phyloP scores from a whole-genome alignment of 2,888 invertebrate species.

The Herminia tarsipennalis region DNA sequence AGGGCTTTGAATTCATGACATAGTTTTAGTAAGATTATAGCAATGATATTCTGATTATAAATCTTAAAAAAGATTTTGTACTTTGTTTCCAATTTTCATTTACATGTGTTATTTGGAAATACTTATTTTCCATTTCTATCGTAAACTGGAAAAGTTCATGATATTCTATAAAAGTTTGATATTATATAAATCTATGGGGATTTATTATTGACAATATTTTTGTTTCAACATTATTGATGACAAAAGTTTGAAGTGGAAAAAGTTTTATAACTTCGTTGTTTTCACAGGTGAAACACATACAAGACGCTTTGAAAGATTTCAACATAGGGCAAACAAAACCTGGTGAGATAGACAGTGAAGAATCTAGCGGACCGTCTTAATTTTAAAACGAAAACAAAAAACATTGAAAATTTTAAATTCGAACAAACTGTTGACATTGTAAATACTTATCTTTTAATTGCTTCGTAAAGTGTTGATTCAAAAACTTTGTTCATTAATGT shows the following conservation, averaged over 20 bases:
- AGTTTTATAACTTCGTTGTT: conserved; percentile 29
- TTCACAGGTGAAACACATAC: conserved; percentile 87
- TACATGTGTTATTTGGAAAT: no score
- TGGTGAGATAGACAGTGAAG: conserved; percentile 56
- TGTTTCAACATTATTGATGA: conserved; percentile 1
- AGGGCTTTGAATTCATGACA: no score
- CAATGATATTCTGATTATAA: no score
- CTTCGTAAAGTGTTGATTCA: conserved; percentile 54
- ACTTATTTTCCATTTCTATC: no score
- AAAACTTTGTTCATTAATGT: conserved; percentile 59
- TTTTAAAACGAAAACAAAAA: conserved; percentile 34
- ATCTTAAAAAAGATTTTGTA: no score
- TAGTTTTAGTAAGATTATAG: no score
- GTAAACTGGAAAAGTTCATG: no score
- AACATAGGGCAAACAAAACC: conserved; percentile 82
- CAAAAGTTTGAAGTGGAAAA: conserved; percentile 4
- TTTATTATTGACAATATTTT: conserved; percentile 3
- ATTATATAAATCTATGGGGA: conserved; percentile 8
- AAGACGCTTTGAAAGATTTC: conserved; percentile 87
- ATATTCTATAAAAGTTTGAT: conserved; percentile 39
- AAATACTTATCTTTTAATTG: conserved; percentile 50
- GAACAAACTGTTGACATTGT: conserved; percentile 29
- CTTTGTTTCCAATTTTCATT: no score
- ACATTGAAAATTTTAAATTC: conserved; percentile 35
- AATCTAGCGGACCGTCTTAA: conserved; percentile 67